Evolutionary conservation across 2,113 vertebrate genomes (phyloP).

Genomic region (Paramisgurnus dabryanus): DNA sequence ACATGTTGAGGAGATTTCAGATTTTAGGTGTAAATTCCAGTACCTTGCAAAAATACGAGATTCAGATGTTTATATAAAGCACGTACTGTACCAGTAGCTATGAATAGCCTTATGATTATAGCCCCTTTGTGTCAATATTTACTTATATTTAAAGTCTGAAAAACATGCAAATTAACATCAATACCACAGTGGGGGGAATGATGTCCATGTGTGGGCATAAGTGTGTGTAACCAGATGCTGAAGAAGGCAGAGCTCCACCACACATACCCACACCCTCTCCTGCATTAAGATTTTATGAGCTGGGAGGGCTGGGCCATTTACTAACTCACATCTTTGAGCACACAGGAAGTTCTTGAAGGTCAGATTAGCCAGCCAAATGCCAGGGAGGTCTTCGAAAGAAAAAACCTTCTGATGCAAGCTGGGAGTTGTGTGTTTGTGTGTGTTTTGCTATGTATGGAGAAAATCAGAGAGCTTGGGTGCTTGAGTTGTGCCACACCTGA

Average conservation of each 20-base stretch:
- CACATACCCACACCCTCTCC: slow-evolving; percentile 3
- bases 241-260: slow-evolving; percentile 22
- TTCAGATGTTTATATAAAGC: not conserved
- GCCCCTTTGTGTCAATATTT: not conserved
- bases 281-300: slow-evolving; percentile 77
- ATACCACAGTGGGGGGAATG: not conserved
- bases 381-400: not conserved
- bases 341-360: slow-evolving; percentile 43
- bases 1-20: not conserved
- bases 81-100: not conserved
- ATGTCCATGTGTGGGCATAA: not conserved
- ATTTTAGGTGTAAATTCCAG: not conserved
- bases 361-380: slow-evolving; percentile 4
- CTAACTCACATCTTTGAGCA: slow-evolving; percentile 79
- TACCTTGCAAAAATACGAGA: not conserved
- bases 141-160: not conserved
- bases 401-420: not conserved
- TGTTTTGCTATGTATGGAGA: slow-evolving; percentile 4
- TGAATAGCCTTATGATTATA: not conserved
- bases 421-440: slow-evolving; percentile 11
- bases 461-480: not conserved
- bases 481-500: slow-evolving; percentile 77
- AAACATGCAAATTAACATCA: not conserved
- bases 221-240: slow-evolving; percentile 26
- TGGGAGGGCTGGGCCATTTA: slow-evolving; percentile 70